Evolutionary conservation across 1,140 invertebrate genomes (phyloP).

Genomic region (Apis laboriosa): DNA sequence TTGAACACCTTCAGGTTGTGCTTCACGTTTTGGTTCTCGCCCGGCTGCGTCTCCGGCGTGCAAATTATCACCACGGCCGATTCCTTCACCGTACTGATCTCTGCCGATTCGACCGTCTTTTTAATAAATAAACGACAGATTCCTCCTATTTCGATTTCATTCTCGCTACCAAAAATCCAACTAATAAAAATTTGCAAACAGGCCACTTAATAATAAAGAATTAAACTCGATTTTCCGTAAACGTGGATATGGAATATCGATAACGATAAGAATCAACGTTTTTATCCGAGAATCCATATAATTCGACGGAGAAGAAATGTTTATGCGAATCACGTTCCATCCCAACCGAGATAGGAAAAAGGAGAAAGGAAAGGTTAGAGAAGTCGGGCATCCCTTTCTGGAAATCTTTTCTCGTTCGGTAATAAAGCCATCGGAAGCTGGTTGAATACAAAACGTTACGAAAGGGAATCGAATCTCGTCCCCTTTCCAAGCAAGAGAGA

Average conservation of each 20-base stretch:
- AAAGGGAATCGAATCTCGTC: slow-evolving; percentile 13
- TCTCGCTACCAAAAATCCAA: too few species aligned
- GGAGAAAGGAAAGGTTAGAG: slow-evolving; percentile 23
- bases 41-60: slow-evolving; percentile 56
- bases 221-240: too few species aligned
- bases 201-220: too few species aligned
- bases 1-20: slow-evolving; percentile 84
- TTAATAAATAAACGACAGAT: too few species aligned
- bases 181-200: too few species aligned
- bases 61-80: slow-evolving; percentile 72
- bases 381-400: slow-evolving; percentile 44
- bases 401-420: slow-evolving; percentile 13
- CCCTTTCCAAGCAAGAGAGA: slow-evolving; percentile 14
- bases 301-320: neutral
- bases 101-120: slow-evolving; percentile 32
- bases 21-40: slow-evolving; percentile 75
- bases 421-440: slow-evolving; percentile 47
- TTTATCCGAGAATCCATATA: too few species aligned
- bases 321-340: slow-evolving; percentile 35
- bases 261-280: too few species aligned
- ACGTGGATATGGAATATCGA: too few species aligned
- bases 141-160: too few species aligned
- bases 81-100: slow-evolving; percentile 71
- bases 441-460: slow-evolving; percentile 54
- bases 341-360: slow-evolving; percentile 31